These are phyloP conservation scores for Allolobophora icterica DNA, from an alignment of 2,888 invertebrate genomes.

Conservation along the genomic window DNA sequence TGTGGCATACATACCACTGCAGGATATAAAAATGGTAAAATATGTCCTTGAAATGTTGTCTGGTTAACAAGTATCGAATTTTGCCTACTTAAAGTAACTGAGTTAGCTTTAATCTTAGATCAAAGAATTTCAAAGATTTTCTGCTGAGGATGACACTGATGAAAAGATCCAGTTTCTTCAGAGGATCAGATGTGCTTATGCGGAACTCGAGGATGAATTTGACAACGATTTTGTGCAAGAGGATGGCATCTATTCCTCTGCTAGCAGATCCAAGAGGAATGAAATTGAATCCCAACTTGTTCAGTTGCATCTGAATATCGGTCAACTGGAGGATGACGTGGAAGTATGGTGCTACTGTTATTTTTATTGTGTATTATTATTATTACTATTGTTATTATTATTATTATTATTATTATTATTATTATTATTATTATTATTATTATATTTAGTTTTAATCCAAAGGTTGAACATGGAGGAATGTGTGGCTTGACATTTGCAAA, in stretches of 20 bases:
- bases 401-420: slow-evolving; percentile 21
- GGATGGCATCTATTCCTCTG: background rate
- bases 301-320: background rate
- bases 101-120: background rate
- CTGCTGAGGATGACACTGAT: background rate
- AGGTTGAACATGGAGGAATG: too few relatives aligned
- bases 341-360: background rate
- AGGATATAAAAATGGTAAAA: too few relatives aligned
- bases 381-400: background rate
- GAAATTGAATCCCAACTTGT: slow-evolving; percentile 22
- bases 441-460: background rate
- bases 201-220: background rate
- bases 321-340: slow-evolving; percentile 3
- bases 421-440: background rate
- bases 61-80: background rate
- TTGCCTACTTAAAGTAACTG: background rate
- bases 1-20: too few relatives aligned
- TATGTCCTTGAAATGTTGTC: too few relatives aligned
- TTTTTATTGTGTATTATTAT: background rate
- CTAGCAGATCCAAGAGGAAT: background rate
- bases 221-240: background rate
- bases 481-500: too few relatives aligned
- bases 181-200: background rate
- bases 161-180: background rate
- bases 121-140: slow-evolving; percentile 18